Conservation (phyloP, 2,113 vertebrate species). For the Pterocles burchelli region DNA sequence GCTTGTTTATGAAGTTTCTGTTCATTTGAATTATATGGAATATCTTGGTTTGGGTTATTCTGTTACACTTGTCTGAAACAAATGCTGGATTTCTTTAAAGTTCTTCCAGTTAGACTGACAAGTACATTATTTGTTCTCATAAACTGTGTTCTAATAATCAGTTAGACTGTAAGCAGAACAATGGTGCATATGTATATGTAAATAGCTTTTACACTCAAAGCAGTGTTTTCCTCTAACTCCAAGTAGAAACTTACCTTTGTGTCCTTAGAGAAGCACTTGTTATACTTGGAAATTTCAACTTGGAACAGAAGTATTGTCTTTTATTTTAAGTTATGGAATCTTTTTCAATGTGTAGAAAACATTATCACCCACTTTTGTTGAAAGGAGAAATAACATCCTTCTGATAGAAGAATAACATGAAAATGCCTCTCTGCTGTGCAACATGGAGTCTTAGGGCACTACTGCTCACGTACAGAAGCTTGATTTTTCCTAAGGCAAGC, state of each 20-base stretch:
- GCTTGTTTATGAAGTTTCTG: not conserved
- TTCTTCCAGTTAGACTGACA: not conserved
- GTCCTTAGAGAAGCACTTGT: not conserved
- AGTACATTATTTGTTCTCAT: not conserved
- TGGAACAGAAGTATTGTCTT: not conserved
- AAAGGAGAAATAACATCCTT: not conserved
- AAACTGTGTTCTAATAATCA: not conserved
- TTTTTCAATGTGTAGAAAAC: not conserved
- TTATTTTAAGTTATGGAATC: not conserved
- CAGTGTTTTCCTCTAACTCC: no score
- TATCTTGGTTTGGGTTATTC: not conserved
- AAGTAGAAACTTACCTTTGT: not conserved
- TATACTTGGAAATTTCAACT: not conserved
- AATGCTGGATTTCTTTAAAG: not conserved
- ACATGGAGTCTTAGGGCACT: not conserved
- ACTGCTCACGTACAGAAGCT: not conserved
- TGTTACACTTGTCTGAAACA: not conserved
- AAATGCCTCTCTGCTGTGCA: not conserved
- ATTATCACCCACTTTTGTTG: not conserved
- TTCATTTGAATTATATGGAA: not conserved
- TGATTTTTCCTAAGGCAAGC: not conserved
- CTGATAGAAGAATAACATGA: not conserved
- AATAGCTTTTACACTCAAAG: no score
- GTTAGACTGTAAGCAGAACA: not conserved
- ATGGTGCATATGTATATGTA: not conserved